phyloP scores from a whole-genome alignment of 2,113 vertebrate species.

The Pluvianellus socialis region DNA sequence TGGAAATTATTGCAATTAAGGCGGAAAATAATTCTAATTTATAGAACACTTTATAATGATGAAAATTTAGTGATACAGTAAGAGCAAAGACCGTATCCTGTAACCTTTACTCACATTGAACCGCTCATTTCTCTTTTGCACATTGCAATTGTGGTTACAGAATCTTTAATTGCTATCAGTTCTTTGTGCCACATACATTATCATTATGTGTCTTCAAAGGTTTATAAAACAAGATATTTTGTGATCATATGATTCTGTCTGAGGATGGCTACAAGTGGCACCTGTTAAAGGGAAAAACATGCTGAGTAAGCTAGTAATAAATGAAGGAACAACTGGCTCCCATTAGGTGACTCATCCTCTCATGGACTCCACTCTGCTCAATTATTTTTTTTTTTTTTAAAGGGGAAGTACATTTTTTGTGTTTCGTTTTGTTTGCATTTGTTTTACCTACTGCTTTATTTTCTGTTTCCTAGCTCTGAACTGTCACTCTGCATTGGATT shows the following conservation, averaged over 20 bases:
- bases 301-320: background rate
- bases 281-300: background rate
- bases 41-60: background rate
- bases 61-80: background rate
- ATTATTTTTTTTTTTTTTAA: background rate
- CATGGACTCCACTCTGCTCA: background rate
- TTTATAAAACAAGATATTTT: background rate
- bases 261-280: background rate
- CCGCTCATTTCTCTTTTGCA: background rate
- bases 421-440: background rate
- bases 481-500: background rate
- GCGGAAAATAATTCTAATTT: background rate
- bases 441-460: background rate
- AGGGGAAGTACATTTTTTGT: background rate
- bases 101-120: background rate
- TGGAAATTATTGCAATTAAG: background rate
- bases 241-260: background rate
- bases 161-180: background rate
- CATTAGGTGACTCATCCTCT: background rate
- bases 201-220: background rate
- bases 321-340: background rate
- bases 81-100: background rate
- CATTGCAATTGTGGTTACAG: background rate
- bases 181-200: background rate
- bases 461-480: background rate